Percentiles rank a stretch among this genome's conserved stretches.
phyloP scores from a whole-genome alignment of 2,888 invertebrate genomes.

The Phyllotreta cruciferae region DNA sequence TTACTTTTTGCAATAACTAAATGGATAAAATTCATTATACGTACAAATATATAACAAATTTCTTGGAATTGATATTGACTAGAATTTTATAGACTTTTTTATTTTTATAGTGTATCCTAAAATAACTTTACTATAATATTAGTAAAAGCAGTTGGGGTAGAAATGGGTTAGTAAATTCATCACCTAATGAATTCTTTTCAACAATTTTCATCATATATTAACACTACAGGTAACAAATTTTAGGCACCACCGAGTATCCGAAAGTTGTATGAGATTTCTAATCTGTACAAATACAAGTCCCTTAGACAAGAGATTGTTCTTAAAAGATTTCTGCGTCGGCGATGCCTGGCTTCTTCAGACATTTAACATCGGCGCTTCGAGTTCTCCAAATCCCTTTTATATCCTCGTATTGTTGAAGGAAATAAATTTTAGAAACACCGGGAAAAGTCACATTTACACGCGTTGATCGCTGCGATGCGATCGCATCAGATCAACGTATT shows the following conservation, averaged over 20 bases:
- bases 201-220: too few relatives aligned
- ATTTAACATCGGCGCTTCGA: constrained; percentile 3
- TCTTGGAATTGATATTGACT: too few relatives aligned
- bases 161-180: too few relatives aligned
- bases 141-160: too few relatives aligned
- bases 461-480: constrained; percentile 9
- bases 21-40: constrained; percentile 34
- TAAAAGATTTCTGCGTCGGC: not conserved
- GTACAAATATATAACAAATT: too few relatives aligned
- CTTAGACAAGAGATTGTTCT: constrained; percentile 4
- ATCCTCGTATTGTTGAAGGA: constrained; percentile 1
- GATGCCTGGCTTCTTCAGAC: constrained; percentile 1
- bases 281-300: not conserved
- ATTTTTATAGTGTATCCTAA: too few relatives aligned
- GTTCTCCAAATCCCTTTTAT: constrained; percentile 8
- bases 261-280: too few relatives aligned
- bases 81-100: too few relatives aligned
- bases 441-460: constrained; percentile 18
- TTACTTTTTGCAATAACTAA: constrained; percentile 48
- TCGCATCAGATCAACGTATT: constrained; percentile 23
- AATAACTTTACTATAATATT: too few relatives aligned
- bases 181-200: too few relatives aligned
- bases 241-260: too few relatives aligned
- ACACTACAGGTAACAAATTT: too few relatives aligned
- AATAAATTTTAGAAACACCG: constrained; percentile 21